These are phyloP conservation scores for Zoanthus sansibaricus DNA, from an alignment of 92 coral and sea anemone genomes.

Conservation along the genomic window DNA sequence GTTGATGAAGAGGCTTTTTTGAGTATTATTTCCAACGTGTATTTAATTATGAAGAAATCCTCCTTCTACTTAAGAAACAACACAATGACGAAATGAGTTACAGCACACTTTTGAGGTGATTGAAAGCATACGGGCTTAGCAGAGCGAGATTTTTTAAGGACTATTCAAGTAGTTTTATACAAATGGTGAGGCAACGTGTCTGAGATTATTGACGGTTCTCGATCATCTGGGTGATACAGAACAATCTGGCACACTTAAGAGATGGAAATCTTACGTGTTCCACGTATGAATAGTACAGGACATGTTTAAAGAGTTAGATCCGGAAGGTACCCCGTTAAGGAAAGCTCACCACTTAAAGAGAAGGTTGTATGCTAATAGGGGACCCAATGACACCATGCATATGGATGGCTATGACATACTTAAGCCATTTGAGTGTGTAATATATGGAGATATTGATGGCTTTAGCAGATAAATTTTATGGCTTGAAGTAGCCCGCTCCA, in stretches of 20 bases:
- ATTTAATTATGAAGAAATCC: conserved; percentile 69
- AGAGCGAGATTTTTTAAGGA: conserved; percentile 29
- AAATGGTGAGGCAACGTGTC: conserved; percentile 47
- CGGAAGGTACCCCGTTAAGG: conserved; percentile 52
- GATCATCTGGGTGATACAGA: conserved; percentile 67
- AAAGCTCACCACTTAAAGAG: conserved; percentile 63
- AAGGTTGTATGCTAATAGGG: conserved; percentile 49
- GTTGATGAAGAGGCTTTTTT: conserved; percentile 62
- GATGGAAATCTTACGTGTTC: conserved; percentile 71
- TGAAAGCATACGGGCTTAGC: conserved; percentile 63
- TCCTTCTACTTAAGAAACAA: conserved; percentile 58
- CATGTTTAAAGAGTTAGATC: conserved; percentile 70
- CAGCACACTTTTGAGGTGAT: conserved; percentile 66
- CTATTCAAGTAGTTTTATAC: conserved; percentile 23
- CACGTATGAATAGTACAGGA: conserved; percentile 64
- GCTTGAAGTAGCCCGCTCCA: conserved; percentile 55
- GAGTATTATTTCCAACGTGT: conserved; percentile 65
- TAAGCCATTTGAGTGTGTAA: conserved; percentile 58
- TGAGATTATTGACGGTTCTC: conserved; percentile 65
- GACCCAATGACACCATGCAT: conserved; percentile 64
- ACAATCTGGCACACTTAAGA: conserved; percentile 67
- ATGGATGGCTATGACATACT: conserved; percentile 64
- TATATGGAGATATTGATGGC: conserved; percentile 54
- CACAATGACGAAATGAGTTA: conserved; percentile 57
- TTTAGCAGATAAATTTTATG: conserved; percentile 60